Conservation (phyloP, 2,113 vertebrate species). For the Picathartes gymnocephalus region DNA sequence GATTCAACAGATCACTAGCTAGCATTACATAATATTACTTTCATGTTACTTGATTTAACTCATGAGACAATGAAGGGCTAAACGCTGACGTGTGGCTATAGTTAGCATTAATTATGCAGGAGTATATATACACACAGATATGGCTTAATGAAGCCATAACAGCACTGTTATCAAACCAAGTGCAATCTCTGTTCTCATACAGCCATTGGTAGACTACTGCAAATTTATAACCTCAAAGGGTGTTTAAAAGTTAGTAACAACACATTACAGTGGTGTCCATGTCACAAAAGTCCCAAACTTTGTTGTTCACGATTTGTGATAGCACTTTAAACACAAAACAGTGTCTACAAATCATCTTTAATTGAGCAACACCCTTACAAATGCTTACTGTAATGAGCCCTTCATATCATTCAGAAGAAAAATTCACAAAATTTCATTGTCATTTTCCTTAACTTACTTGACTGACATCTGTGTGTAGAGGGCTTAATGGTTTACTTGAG, state of each 20-base stretch:
- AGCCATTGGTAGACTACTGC: not conserved
- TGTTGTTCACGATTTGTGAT: not conserved
- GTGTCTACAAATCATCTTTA: not conserved
- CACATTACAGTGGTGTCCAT: no score
- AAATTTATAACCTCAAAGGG: not conserved
- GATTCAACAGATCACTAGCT: not conserved
- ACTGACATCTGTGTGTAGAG: not conserved
- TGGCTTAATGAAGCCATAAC: not conserved
- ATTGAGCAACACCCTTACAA: not conserved
- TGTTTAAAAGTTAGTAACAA: not conserved
- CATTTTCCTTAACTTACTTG: not conserved
- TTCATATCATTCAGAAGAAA: not conserved
- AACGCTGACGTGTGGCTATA: not conserved
- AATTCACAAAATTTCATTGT: not conserved
- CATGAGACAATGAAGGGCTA: not conserved
- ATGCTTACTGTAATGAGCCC: rapidly evolving
- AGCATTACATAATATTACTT: not conserved
- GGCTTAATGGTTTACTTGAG: not conserved
- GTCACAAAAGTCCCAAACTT: not conserved
- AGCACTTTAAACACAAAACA: not conserved
- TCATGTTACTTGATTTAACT: not conserved
- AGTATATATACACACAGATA: not conserved
- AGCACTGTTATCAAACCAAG: not conserved
- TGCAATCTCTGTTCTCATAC: not conserved
- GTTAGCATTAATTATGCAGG: not conserved